Conservation (phyloP, 2,797 vertebrate species). For the Rachycentron canadum region DNA sequence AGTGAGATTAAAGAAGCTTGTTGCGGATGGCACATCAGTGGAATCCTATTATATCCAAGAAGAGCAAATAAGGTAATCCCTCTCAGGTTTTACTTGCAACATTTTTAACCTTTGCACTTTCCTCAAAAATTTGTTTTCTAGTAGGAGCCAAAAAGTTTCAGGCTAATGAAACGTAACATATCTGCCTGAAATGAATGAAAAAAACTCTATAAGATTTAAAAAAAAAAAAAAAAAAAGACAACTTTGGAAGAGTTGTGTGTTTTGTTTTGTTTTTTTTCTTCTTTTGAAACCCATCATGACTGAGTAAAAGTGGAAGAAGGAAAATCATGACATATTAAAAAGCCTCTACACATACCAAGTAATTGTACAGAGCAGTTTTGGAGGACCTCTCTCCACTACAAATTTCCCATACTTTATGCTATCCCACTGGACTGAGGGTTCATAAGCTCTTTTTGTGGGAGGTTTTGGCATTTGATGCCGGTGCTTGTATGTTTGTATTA, state of each 20-base stretch:
- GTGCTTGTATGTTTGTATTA: constrained; percentile 73
- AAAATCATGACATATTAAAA: constrained; percentile 59
- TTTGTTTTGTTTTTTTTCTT: no score
- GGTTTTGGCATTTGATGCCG: constrained; percentile 62
- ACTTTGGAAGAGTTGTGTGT: constrained; percentile 27
- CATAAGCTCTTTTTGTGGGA: constrained; percentile 57
- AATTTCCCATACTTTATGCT: constrained; percentile 62
- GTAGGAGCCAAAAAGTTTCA: constrained; percentile 45
- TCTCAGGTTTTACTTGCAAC: constrained; percentile 53
- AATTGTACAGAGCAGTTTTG: constrained; percentile 54
- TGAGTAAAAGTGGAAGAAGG: constrained; percentile 38
- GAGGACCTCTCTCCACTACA: constrained; percentile 36
- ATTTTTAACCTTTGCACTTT: constrained; percentile 64
- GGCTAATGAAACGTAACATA: constrained; percentile 46
- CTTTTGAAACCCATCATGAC: constrained; percentile 48
- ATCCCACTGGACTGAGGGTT: constrained; percentile 56
- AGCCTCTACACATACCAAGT: constrained; percentile 50
- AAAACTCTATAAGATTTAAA: constrained; percentile 20
- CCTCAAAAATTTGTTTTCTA: constrained; percentile 41
- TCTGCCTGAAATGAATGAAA: constrained; percentile 30
- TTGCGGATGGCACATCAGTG: constrained; percentile 58
- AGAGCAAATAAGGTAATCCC: constrained; percentile 45
- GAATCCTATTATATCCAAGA: constrained; percentile 65
- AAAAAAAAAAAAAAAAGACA: constrained; percentile 11
- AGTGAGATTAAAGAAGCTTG: constrained; percentile 59